These are phyloP conservation scores for Heliothis subflexa DNA, from an alignment of 1,140 invertebrate species.

Conservation along the genomic window DNA sequence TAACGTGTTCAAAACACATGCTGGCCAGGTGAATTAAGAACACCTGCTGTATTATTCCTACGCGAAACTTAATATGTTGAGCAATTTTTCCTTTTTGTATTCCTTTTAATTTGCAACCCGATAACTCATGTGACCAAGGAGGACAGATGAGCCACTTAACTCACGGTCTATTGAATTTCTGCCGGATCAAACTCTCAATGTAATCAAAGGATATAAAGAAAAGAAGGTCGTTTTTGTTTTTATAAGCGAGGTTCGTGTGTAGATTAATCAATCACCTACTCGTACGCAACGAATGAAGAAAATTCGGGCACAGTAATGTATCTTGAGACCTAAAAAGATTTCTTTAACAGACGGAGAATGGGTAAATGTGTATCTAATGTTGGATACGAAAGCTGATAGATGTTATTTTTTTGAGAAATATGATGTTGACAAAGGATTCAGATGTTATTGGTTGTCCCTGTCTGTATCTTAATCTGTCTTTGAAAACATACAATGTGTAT, in stretches of 20 bases:
- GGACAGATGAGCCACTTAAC: conserved; percentile 78
- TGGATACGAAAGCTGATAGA: not conserved
- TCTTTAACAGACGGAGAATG: not conserved
- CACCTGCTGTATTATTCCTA: conserved; percentile 73
- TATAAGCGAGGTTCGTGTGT: conserved; percentile 27
- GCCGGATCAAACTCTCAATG: conserved; percentile 43
- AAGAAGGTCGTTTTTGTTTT: conserved; percentile 50
- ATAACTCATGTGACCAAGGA: conserved; percentile 64
- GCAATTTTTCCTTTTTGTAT: conserved; percentile 68
- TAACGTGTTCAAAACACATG: conserved; percentile 70
- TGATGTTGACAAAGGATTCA: not conserved
- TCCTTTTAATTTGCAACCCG: conserved; percentile 66
- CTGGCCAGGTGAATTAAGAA: conserved; percentile 72
- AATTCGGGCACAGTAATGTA: conserved; percentile 16
- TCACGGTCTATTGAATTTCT: conserved; percentile 70
- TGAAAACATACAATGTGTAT: no score
- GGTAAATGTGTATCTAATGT: conserved; percentile 6
- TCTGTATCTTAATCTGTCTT: no score
- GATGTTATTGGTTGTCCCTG: not conserved
- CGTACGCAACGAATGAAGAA: conserved; percentile 6
- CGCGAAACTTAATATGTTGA: conserved; percentile 77
- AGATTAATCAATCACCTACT: conserved; percentile 36
- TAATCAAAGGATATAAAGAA: conserved; percentile 59
- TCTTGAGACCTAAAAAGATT: conserved; percentile 17
- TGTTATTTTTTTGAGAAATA: not conserved